phyloP scores from a whole-genome alignment of 2,113 vertebrate genomes.

The Limnothrissa miodon region DNA sequence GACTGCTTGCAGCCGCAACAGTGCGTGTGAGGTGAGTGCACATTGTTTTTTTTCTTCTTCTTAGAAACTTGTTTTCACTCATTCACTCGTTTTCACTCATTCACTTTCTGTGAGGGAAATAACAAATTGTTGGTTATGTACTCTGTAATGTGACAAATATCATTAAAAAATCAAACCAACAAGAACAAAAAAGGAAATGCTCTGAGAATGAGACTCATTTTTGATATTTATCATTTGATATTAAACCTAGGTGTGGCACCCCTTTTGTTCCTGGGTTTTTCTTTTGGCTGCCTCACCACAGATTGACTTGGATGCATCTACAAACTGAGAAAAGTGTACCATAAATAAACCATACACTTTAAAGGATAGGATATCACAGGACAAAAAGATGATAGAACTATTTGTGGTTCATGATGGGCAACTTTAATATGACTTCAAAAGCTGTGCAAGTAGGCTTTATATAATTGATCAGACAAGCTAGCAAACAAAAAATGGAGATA shows the following conservation, averaged over 20 bases:
- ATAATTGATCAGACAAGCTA: too few species aligned
- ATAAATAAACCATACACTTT: too few species aligned
- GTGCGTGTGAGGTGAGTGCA: neutral
- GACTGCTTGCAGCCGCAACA: neutral
- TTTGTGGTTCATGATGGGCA: too few species aligned
- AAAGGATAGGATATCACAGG: too few species aligned
- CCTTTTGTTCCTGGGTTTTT: neutral
- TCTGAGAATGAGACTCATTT: neutral
- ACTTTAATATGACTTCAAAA: too few species aligned
- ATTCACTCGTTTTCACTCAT: neutral
- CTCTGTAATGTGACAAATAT: neutral
- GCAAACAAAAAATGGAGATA: too few species aligned
- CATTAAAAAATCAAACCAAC: too few species aligned
- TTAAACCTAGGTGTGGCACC: neutral
- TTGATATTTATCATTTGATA: neutral
- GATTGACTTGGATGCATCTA: neutral
- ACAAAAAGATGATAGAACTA: too few species aligned
- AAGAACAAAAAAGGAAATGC: neutral
- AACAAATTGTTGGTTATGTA: neutral
- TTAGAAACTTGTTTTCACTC: neutral
- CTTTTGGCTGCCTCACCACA: neutral
- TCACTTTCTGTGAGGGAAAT: neutral
- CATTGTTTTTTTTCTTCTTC: neutral
- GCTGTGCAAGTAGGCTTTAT: too few species aligned
- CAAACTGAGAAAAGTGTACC: too few species aligned